phyloP scores from a whole-genome alignment of 2,888 invertebrate species.

The Amiota communis region DNA sequence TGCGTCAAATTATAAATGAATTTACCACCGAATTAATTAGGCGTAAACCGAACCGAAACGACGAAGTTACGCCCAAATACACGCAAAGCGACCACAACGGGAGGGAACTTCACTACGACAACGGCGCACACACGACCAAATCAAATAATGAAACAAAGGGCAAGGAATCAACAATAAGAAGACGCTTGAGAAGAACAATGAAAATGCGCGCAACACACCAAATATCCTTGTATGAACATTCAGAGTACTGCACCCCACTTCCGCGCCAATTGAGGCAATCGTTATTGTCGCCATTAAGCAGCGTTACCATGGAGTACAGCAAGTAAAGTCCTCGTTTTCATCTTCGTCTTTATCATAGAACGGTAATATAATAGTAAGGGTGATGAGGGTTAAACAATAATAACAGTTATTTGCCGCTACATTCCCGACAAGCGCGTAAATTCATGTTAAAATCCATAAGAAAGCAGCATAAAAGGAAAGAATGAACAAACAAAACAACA shows the following conservation, averaged over 20 bases:
- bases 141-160: background rate
- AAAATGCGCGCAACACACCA: too few relatives aligned
- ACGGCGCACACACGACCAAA: background rate
- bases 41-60: slow-evolving; percentile 5
- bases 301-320: background rate
- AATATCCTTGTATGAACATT: too few relatives aligned
- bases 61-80: background rate
- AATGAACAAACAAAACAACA: too few relatives aligned
- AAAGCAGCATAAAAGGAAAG: background rate
- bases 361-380: background rate
- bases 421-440: slow-evolving; percentile 5
- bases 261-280: background rate
- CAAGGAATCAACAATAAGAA: too few relatives aligned
- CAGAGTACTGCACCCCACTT: background rate
- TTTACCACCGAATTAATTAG: slow-evolving; percentile 4
- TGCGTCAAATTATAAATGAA: slow-evolving; percentile 10
- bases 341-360: too few relatives aligned
- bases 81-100: background rate
- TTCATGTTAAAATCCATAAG: slow-evolving; percentile 6
- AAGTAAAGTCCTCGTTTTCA: too few relatives aligned
- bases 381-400: slow-evolving; percentile 3
- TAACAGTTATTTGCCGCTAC: slow-evolving; percentile 3
- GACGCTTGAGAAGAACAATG: too few relatives aligned
- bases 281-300: slow-evolving; percentile 1
- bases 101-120: background rate